phyloP scores from a whole-genome alignment of 2,113 vertebrate species.

The Erythrocebus patas region DNA sequence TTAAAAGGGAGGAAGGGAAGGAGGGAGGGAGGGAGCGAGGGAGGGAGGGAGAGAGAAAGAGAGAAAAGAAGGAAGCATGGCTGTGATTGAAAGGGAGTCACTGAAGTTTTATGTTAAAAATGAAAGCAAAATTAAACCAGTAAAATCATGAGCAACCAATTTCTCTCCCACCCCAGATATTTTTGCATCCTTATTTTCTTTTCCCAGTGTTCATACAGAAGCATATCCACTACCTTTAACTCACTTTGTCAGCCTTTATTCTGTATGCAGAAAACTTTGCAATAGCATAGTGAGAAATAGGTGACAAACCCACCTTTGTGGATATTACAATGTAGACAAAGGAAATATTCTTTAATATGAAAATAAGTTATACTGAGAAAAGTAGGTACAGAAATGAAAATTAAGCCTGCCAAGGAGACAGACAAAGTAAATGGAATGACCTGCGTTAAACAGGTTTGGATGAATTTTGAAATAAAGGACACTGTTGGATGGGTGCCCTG shows the following conservation, averaged over 20 bases:
- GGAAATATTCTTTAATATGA: not conserved
- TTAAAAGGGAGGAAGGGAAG: no score
- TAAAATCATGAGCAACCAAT: not conserved
- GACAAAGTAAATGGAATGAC: not conserved
- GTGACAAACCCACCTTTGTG: not conserved
- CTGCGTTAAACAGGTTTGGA: not conserved
- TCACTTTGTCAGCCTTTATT: not conserved
- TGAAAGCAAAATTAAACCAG: slow-evolving; percentile 19
- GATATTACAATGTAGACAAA: not conserved
- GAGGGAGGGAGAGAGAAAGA: no score
- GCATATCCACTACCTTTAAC: not conserved
- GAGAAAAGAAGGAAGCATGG: no score
- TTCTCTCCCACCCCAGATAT: not conserved
- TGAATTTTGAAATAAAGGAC: not conserved
- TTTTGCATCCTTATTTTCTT: slow-evolving; percentile 29
- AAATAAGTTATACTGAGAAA: not conserved
- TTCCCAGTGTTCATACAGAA: not conserved
- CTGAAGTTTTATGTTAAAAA: not conserved
- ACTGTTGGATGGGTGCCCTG: not conserved
- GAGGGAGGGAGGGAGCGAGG: no score
- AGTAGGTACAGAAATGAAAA: not conserved
- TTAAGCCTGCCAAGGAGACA: not conserved
- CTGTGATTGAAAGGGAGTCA: not conserved
- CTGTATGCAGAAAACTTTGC: not conserved
- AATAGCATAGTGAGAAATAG: not conserved